Percentiles rank a stretch among this genome's conserved stretches.
These are phyloP conservation scores for Bubo bubo DNA, from an alignment of 2,113 vertebrate genomes.

Conservation along the genomic window DNA sequence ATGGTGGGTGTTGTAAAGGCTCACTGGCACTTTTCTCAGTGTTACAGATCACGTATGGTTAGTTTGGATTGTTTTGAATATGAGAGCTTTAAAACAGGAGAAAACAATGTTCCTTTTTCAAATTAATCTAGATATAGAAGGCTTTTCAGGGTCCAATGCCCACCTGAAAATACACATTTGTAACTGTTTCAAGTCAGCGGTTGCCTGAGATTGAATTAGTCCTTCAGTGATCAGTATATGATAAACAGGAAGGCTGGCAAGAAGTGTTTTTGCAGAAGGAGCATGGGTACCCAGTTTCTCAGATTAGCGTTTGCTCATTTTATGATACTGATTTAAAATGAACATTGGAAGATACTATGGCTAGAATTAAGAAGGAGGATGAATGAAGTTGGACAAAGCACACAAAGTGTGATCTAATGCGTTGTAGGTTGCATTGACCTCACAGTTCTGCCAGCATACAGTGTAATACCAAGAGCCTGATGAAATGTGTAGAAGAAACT, in stretches of 20 bases:
- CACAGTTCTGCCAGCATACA: not conserved
- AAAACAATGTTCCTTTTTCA: not conserved
- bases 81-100: not conserved
- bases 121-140: not conserved
- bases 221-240: not conserved
- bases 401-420: not conserved
- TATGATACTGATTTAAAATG: not conserved
- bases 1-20: not conserved
- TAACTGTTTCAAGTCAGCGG: not conserved
- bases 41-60: not conserved
- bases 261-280: not conserved
- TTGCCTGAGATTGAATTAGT: not conserved
- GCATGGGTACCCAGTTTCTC: not conserved
- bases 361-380: not conserved
- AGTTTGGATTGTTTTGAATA: not conserved
- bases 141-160: not conserved
- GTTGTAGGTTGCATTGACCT: not conserved
- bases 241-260: not conserved
- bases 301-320: not conserved
- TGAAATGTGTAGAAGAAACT: not conserved
- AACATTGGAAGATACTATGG: not conserved
- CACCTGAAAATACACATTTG: not conserved
- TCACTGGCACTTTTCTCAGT: not conserved
- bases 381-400: not conserved
- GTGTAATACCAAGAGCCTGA: not conserved